A percentile compares a stretch with the other conserved stretches of the same genome.
Conservation (phyloP, 2,113 vertebrate species). For the Mobula hypostoma region DNA sequence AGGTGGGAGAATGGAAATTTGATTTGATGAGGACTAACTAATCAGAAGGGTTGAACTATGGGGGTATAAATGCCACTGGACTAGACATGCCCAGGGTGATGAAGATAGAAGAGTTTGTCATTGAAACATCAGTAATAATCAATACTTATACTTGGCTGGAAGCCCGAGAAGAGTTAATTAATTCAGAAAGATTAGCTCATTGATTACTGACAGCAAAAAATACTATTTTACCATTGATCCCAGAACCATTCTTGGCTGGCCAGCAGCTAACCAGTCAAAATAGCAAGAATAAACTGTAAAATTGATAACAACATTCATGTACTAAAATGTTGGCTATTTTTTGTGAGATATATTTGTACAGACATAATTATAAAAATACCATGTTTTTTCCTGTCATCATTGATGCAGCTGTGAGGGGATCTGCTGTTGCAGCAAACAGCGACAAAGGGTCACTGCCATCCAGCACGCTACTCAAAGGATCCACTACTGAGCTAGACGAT, state of each 20-base stretch:
- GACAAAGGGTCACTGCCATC: conserved; percentile 91
- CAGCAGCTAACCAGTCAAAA: background rate
- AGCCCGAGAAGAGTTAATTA: no score
- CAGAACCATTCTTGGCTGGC: background rate
- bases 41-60: no score
- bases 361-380: background rate
- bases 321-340: background rate
- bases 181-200: background rate
- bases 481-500: conserved; percentile 73
- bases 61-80: no score
- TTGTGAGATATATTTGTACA: no score
- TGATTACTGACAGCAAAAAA: background rate
- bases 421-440: conserved; percentile 75
- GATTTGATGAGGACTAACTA: no score
- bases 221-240: background rate
- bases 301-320: background rate
- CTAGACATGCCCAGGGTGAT: no score
- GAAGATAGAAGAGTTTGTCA: no score
- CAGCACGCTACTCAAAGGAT: conserved; percentile 83
- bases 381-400: conserved; percentile 46
- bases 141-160: no score
- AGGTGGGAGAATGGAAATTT: no score
- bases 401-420: conserved; percentile 48
- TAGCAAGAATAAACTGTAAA: background rate
- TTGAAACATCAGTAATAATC: no score